Base-by-base conservation (phyloP, 35 echinoderm and acorn worm genomes). In the Lytechinus variegatus region DNA sequence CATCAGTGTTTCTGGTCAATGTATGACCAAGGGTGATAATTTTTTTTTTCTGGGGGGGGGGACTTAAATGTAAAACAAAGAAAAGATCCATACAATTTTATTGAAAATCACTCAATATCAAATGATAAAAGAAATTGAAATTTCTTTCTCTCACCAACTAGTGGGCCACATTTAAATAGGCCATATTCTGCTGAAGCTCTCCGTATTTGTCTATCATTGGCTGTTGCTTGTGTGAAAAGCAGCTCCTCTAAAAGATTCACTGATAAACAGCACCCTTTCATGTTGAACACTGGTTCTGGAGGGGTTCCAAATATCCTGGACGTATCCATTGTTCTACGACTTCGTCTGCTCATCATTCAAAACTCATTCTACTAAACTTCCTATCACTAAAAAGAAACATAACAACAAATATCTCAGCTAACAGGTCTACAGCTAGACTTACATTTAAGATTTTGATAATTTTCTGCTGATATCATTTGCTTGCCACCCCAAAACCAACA, bases 211-310 rank as follows among this genome's bases (percentile, higher is more conserved):
- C 94, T 87, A 94, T 96, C 97, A 95, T 96, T 97, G 27, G 86
- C 10, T 28, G 58, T 60, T 10, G 96, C 97, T 27, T 96, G 96
- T 27, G 86, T 95, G 72, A 92, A 44, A 27, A 96, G 79, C 56
- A 97, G 86, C 4, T 96, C 95, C 94, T 97, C 97, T 13, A 97
- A 87, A 21, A 97, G 94, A 9, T 95, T 95, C 19, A 86, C 13
- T 93, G 95, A 92, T 79, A 97, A 71, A 91, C 97, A 96, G 66
- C 94, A 86, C 21, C 96, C 96, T 92, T 97, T 93, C 21, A 94
- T 92, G 93, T 97, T 96, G 86, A 97, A 97, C 10, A 97, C 55
- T 86, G 97, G 97, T 55, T 97, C 97, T 94, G 97, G 94, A 56
- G 97, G 97, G 54, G 94, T 96, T 44, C 95, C 97, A 95, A 97